Conservation (phyloP, 2,888 invertebrate genomes). For the Lomographa bimaculata region DNA sequence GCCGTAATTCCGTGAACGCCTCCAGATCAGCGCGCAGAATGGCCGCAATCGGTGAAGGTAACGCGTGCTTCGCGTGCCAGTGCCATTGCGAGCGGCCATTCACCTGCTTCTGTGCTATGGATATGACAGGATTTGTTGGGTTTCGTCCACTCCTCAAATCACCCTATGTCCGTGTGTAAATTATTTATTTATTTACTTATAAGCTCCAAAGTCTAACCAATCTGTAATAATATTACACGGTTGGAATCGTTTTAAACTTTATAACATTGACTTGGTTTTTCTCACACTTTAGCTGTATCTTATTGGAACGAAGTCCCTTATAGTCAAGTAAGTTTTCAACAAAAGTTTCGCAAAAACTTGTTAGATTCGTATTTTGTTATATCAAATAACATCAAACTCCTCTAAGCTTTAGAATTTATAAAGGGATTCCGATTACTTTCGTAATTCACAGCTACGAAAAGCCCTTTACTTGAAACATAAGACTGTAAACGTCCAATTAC, state of each 20-base stretch:
- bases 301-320: too few relatives aligned
- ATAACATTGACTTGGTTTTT: too few relatives aligned
- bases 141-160: too few relatives aligned
- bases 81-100: slow-evolving; percentile 53
- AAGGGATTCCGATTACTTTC: slow-evolving; percentile 7
- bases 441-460: slow-evolving; percentile 1
- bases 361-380: too few relatives aligned
- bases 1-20: slow-evolving; percentile 20
- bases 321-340: too few relatives aligned
- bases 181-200: too few relatives aligned
- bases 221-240: too few relatives aligned
- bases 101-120: slow-evolving; percentile 50
- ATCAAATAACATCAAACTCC: background rate
- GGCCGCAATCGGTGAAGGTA: slow-evolving; percentile 56
- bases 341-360: too few relatives aligned
- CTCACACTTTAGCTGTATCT: too few relatives aligned
- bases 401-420: slow-evolving; percentile 3
- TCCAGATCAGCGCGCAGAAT: slow-evolving; percentile 36
- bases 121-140: slow-evolving; percentile 26
- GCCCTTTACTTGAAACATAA: slow-evolving; percentile 10
- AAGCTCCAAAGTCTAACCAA: too few relatives aligned
- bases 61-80: slow-evolving; percentile 49
- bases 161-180: too few relatives aligned
- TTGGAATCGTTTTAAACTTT: too few relatives aligned
- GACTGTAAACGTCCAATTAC: slow-evolving; percentile 18